A percentile compares a stretch with the other conserved stretches of the same genome.
These are phyloP conservation scores for Nasonia longicornis DNA, from an alignment of 1,140 invertebrate genomes.

Conservation along the genomic window DNA sequence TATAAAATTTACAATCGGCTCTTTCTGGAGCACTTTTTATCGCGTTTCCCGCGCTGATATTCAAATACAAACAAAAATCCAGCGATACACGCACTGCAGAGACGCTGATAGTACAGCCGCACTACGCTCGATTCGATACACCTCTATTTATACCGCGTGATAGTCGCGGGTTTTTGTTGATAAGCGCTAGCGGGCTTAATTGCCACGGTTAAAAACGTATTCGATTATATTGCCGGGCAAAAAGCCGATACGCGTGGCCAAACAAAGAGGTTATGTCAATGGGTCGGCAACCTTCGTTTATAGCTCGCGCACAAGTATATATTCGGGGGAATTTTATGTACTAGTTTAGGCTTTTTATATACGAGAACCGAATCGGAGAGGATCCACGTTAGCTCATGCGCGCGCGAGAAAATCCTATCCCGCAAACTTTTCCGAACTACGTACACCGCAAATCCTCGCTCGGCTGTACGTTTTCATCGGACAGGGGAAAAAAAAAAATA, in stretches of 20 bases:
- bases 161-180: neutral
- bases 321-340: neutral
- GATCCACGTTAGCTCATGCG: neutral
- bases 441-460: neutral
- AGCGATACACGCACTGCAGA: no score
- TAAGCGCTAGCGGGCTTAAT: neutral
- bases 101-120: neutral
- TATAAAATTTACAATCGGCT: neutral
- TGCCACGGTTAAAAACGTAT: neutral
- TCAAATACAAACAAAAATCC: neutral
- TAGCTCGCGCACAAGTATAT: neutral
- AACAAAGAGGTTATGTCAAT: slow-evolving; percentile 1
- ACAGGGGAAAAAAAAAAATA: neutral
- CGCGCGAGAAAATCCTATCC: neutral
- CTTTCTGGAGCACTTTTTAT: neutral
- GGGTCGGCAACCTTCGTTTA: neutral
- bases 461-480: neutral
- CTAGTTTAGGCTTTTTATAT: neutral
- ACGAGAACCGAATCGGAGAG: neutral
- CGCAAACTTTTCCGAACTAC: neutral
- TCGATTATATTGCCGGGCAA: neutral
- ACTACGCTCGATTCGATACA: neutral
- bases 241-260: neutral
- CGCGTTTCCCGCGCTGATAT: neutral
- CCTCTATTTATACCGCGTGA: neutral